Conservation (phyloP, 2,113 vertebrate genomes). For the Bubalus kerabau region DNA sequence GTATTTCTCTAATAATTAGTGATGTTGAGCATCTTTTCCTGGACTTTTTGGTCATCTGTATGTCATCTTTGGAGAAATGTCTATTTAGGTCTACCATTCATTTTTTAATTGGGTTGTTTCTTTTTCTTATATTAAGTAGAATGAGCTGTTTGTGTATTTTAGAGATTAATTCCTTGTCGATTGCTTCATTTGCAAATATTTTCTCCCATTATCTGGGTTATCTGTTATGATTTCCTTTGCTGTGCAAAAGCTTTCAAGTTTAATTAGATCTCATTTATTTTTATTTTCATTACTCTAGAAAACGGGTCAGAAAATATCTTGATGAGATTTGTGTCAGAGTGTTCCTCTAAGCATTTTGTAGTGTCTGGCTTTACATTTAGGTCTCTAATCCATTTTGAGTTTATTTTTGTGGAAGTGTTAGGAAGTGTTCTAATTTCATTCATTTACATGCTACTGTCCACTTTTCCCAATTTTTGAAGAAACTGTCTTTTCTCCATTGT, state of each 20-base stretch:
- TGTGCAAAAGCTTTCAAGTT: not conserved
- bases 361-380: not conserved
- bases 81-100: not conserved
- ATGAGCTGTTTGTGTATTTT: not conserved
- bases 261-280: not conserved
- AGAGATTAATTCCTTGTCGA: not conserved
- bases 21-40: not conserved
- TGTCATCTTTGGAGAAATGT: not conserved
- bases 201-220: not conserved
- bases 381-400: not conserved
- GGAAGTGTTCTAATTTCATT: not conserved
- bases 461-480: not conserved
- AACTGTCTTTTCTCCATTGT: not conserved
- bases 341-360: not conserved
- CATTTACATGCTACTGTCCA: not conserved
- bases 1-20: not conserved
- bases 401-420: not conserved
- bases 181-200: not conserved
- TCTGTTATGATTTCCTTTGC: not conserved
- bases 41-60: not conserved
- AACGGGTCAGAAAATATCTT: not conserved
- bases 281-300: not conserved
- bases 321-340: not conserved
- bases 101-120: not conserved
- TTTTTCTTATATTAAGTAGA: not conserved